Percentiles rank a stretch among this genome's conserved stretches.
Conservation (phyloP, 2,888 invertebrate species). For the Rhyacophila evoluta region DNA sequence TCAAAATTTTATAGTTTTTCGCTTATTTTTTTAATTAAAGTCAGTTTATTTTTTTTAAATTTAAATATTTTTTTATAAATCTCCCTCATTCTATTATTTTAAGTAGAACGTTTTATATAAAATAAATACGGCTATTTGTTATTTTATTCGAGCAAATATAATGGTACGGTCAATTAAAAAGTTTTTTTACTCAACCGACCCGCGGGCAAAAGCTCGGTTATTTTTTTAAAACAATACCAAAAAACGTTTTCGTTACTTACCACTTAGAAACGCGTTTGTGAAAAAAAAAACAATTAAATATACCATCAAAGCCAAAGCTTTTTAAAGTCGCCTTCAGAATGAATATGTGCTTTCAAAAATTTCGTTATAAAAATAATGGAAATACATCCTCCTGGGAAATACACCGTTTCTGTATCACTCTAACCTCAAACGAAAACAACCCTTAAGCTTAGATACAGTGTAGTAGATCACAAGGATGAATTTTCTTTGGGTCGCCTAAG, state of each 20-base stretch:
- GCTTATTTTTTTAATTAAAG: too few relatives aligned
- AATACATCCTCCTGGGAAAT: conserved; percentile 5
- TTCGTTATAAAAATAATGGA: conserved; percentile 24
- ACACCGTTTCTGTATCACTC: neutral
- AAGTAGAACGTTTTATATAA: too few relatives aligned
- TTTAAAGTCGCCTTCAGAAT: conserved; percentile 8
- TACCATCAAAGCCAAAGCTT: conserved; percentile 17
- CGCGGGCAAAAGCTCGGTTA: neutral
- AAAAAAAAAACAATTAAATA: conserved; percentile 23
- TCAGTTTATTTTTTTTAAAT: too few relatives aligned
- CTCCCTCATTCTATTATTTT: too few relatives aligned
- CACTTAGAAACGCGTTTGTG: conserved; percentile 16
- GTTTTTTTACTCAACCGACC: neutral
- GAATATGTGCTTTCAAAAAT: conserved; percentile 24
- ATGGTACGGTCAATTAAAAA: neutral
- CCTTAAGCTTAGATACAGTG: neutral
- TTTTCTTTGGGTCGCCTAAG: neutral
- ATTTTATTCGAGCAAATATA: neutral
- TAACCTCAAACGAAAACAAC: neutral
- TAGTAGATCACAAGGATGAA: neutral
- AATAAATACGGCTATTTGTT: too few relatives aligned
- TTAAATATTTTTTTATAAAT: too few relatives aligned
- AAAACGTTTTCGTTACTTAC: neutral
- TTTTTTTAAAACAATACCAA: neutral
- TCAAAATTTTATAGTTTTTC: too few relatives aligned